Conservation (phyloP, 2,113 vertebrate species). For the Mus musculus region DNA sequence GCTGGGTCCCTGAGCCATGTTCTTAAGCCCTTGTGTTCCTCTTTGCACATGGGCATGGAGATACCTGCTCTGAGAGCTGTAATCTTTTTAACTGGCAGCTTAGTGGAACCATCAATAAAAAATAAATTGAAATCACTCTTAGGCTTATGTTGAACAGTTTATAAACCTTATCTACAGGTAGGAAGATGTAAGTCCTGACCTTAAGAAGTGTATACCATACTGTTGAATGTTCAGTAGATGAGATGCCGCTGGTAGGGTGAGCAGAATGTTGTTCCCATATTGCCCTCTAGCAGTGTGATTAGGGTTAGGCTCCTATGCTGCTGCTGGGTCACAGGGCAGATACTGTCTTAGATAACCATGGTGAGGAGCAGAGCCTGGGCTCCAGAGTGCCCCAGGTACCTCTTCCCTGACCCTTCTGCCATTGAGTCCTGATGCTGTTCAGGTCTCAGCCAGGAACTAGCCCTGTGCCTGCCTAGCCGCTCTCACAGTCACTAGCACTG, state of each 20-base stretch:
- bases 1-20: neutral
- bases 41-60: rapidly evolving
- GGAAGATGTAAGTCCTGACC: rapidly evolving
- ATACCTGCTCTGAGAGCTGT: neutral
- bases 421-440: neutral
- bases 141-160: rapidly evolving
- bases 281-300: neutral
- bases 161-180: neutral
- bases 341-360: neutral
- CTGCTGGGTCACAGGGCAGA: neutral
- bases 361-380: neutral
- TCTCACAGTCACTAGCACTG: neutral
- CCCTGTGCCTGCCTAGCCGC: neutral
- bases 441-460: neutral
- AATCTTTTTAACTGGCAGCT: neutral
- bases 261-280: neutral
- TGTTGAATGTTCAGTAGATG: neutral
- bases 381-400: neutral
- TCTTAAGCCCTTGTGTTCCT: neutral
- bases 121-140: too few relatives aligned
- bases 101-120: neutral
- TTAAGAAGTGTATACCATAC: neutral
- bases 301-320: neutral
- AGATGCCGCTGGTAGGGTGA: neutral
- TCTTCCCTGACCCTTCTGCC: neutral